Conservation (phyloP, 1,140 invertebrate genomes). For the Leptinotarsa lineolata region DNA sequence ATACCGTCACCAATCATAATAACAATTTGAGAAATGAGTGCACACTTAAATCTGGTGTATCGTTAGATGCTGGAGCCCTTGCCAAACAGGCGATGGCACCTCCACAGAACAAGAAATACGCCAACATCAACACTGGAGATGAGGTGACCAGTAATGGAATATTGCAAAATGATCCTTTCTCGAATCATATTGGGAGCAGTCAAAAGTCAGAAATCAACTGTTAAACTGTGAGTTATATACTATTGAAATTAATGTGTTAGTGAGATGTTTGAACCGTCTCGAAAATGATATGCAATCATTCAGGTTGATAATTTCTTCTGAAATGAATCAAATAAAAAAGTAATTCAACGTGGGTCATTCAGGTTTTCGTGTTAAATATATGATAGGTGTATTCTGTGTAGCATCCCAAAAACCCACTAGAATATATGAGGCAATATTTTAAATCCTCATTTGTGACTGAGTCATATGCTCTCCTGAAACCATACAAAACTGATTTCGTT, state of each 20-base stretch:
- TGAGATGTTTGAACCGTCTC: background rate
- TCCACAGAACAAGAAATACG: conserved; percentile 46
- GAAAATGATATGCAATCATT: background rate
- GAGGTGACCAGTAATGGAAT: conserved; percentile 48
- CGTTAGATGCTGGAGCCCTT: conserved; percentile 50
- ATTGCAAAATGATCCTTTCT: conserved; percentile 46
- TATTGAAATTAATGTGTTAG: background rate
- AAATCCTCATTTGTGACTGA: too few species aligned
- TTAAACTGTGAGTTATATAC: conserved; percentile 19
- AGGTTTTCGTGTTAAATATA: too few species aligned
- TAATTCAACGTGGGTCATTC: too few species aligned
- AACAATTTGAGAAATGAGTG: conserved; percentile 47
- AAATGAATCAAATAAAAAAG: too few species aligned
- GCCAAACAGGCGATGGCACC: conserved; percentile 47
- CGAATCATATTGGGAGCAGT: conserved; percentile 14
- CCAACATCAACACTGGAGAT: conserved; percentile 40
- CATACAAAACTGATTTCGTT: too few species aligned
- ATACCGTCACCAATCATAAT: conserved; percentile 53
- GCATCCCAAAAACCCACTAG: too few species aligned
- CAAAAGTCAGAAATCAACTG: conserved; percentile 31
- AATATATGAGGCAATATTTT: too few species aligned
- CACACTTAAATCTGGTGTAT: conserved; percentile 50
- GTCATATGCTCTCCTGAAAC: too few species aligned
- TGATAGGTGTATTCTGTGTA: too few species aligned
- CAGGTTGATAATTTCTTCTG: too few species aligned